Evolutionary conservation across 2,113 vertebrate species (phyloP).

Genomic region (Muntiacus muntjak): DNA sequence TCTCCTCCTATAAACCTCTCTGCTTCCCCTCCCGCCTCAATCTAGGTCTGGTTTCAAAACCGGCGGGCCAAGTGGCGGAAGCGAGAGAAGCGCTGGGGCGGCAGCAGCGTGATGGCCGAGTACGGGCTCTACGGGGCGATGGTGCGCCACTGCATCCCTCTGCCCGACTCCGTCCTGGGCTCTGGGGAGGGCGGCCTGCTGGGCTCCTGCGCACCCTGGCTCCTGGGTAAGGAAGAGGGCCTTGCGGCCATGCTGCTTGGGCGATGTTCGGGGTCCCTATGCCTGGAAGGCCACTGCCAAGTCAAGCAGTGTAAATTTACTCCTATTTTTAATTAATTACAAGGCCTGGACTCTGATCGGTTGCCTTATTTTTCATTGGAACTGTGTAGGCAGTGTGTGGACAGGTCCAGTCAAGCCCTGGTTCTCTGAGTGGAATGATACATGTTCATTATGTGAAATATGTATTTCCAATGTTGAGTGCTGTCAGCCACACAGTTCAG

Average conservation of each 20-base stretch:
- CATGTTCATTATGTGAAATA: neutral
- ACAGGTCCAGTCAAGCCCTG: neutral
- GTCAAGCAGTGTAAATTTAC: neutral
- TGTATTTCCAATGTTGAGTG: neutral
- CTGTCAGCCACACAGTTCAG: neutral
- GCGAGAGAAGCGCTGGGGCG: conserved; percentile 95
- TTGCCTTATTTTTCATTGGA: neutral
- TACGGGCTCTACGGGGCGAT: conserved; percentile 96
- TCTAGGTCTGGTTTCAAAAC: conserved; percentile 98
- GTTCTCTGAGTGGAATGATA: neutral
- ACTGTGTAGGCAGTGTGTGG: neutral
- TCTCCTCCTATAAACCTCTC: neutral
- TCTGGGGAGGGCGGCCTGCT: conserved; percentile 89
- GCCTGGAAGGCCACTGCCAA: neutral
- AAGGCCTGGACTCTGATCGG: neutral
- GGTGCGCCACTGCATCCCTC: conserved; percentile 96
- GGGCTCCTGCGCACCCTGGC: conserved; percentile 93
- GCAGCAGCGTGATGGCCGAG: conserved; percentile 97
- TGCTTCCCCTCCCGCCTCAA: neutral
- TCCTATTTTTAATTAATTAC: neutral
- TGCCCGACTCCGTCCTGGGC: conserved; percentile 93
- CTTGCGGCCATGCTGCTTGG: accelerated
- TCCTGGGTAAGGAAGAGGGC: conserved; percentile 88
- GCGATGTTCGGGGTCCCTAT: no score
- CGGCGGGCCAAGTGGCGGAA: conserved; percentile 96